These are phyloP conservation scores for Ptychodera flava DNA, from an alignment of 35 echinoderm and acorn worm species.

Conservation along the genomic window DNA sequence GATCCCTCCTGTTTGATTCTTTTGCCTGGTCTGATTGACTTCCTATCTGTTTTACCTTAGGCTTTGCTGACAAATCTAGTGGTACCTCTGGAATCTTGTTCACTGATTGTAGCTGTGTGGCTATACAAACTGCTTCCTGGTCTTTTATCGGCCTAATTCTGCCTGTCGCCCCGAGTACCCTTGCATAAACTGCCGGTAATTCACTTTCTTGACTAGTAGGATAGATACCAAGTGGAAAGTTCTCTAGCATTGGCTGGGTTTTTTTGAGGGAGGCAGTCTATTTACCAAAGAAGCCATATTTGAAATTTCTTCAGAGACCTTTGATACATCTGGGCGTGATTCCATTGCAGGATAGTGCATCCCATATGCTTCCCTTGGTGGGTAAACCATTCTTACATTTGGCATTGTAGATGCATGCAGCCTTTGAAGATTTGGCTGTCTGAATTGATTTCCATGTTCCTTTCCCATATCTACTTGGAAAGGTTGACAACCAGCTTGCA, in stretches of 20 bases:
- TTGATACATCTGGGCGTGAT: neutral
- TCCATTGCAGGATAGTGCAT: no score
- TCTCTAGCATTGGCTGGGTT: neutral
- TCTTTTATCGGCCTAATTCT: neutral
- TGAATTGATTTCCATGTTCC: no score
- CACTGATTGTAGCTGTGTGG: no score
- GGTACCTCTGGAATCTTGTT: neutral
- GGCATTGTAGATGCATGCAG: no score
- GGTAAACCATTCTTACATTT: no score
- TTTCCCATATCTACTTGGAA: no score
- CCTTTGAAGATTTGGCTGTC: no score
- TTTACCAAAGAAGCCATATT: neutral
- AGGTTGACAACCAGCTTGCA: no score
- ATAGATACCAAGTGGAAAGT: neutral
- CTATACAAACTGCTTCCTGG: no score
- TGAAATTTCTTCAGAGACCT: neutral
- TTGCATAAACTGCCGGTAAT: neutral
- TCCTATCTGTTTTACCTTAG: neutral
- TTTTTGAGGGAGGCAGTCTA: neutral
- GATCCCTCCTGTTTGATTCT: neutral
- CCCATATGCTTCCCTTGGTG: no score
- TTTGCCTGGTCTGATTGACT: neutral
- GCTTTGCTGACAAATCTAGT: neutral
- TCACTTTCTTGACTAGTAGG: neutral
- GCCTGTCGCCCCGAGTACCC: neutral